Base-by-base conservation (phyloP, 64 coral and sea anemone species). In the Stylophora pistillata region DNA sequence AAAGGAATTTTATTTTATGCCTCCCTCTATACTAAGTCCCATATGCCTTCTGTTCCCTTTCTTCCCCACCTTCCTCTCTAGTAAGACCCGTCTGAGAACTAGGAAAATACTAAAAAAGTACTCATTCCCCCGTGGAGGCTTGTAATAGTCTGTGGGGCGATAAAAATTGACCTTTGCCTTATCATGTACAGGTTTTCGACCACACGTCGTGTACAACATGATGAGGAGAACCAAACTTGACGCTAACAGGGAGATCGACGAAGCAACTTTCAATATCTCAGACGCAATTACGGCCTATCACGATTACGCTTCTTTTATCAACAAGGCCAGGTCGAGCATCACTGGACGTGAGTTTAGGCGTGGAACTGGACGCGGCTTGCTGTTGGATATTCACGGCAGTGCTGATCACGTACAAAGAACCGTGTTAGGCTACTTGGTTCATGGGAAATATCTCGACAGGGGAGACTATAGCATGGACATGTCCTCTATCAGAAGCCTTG, bases 101-200 rank as follows among this genome's bases (percentile, higher is more conserved):
- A 4, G 37, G 37, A 47, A 47, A 47, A 7, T 47, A 47, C 3
- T 47, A 4, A 47, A 4, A 47, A 47, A 47, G 37, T 4, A 47
- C 37, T 7, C 37, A 47, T 47, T 0, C 37, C 3, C 3, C 37
- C 37, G 0, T 47, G 37, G 7, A 47, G 37, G 37, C 37, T 47
- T 47, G 3, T 47, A 47, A 47, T 3, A 47, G 37, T 47, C 37
- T 47, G 37, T 47, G 37, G 3, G 37, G 37, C 7, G 37, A 47
- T n/a, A n/a, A n/a, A n/a, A n/a, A n/a, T n/a, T n/a, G n/a, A n/a
- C n/a, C n/a, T n/a, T n/a, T n/a, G n/a, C n/a, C n/a, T n/a, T n/a
- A n/a, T n/a, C n/a, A n/a, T n/a, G n/a, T n/a, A n/a, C 2, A 87
- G 85, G 85, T 87, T 18, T 74, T 23, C 70, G 85, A 87, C 85